Evolutionary conservation across 1,140 invertebrate species (phyloP), one percentile per base, ranked within the genome.

Genomic region (Ceratina japonica): DNA sequence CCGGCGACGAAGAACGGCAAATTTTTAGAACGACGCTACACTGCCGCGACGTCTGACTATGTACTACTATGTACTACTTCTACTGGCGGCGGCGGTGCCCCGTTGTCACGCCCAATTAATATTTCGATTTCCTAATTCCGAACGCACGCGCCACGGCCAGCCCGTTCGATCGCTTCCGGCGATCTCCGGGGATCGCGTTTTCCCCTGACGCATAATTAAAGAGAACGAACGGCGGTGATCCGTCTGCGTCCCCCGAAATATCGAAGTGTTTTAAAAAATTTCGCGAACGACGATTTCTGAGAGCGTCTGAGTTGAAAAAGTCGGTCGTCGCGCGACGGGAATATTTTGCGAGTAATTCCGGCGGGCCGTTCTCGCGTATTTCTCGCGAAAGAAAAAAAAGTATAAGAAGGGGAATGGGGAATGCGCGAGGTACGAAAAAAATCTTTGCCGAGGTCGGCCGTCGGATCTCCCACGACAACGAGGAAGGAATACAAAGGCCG

Each of bases 51-150:
- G 74, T 68, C 77, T 44, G 71, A 79, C 15, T 62, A 61, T 31
- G 5, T 22, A 3, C 44, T n/a, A 12, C 7, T 15, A n/a, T 24
- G 3, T 65, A 66, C 71, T 37, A 74, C 77, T 62, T n/a, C n/a
- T n/a, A n/a, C n/a, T n/a, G n/a, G n/a, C n/a, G 44, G 0, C 37
- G 37, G 37, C 18, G 13, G 2, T n/a, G 12, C 15, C 12, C 7
- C 12, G 24, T 18, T 13, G 54, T 51, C 63, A 49, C 31, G 37
- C 59, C n/a, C 49, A 8, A 44, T 70, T 63, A 58, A 66, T 61
- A 61, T 59, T 80, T 80, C 64, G 72, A 75, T 79, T 61, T 59
- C 20, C 16, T 76, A 76, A 79, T 80, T 80, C 73, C 51, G 8
- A 18, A 18, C 18, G 58, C 73, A 73, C 68, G 54, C 13, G 4